A percentile compares a stretch with the other conserved stretches of the same genome.
Conservation (phyloP, 2,888 invertebrate genomes). For the Diarsia dahlii region DNA sequence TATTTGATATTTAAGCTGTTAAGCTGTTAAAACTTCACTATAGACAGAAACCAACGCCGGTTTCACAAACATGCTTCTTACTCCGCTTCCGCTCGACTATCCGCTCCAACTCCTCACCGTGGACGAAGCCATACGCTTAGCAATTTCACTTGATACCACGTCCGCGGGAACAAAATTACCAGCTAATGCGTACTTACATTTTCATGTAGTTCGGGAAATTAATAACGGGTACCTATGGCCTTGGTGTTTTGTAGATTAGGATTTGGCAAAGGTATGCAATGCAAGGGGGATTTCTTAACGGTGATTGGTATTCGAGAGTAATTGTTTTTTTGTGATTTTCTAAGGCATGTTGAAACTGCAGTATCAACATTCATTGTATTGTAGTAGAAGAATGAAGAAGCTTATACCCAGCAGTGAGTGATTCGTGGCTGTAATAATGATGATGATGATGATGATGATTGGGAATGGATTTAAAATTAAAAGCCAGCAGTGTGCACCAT, state of each 20-base stretch:
- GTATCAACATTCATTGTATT: no score
- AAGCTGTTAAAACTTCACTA: no score
- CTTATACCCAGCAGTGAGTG: no score
- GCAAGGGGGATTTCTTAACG: not conserved
- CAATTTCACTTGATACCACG: slow-evolving; percentile 36
- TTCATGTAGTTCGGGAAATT: slow-evolving; percentile 43
- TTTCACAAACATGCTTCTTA: not conserved
- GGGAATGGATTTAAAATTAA: no score
- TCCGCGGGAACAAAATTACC: slow-evolving; percentile 46
- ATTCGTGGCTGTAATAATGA: no score
- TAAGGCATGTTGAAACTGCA: no score
- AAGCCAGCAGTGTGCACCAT: not conserved
- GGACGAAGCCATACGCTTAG: not conserved
- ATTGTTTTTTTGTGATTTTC: not conserved
- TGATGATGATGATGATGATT: no score
- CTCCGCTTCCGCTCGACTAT: not conserved
- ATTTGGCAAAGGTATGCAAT: not conserved
- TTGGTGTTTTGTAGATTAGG: not conserved
- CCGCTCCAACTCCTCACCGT: not conserved
- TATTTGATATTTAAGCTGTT: not conserved
- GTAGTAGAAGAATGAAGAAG: no score
- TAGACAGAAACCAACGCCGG: not conserved
- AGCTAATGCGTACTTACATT: slow-evolving; percentile 40
- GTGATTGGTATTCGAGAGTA: not conserved
- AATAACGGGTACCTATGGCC: slow-evolving; percentile 23